phyloP scores from a whole-genome alignment of 2,113 vertebrate species.

The Carassius auratus region DNA sequence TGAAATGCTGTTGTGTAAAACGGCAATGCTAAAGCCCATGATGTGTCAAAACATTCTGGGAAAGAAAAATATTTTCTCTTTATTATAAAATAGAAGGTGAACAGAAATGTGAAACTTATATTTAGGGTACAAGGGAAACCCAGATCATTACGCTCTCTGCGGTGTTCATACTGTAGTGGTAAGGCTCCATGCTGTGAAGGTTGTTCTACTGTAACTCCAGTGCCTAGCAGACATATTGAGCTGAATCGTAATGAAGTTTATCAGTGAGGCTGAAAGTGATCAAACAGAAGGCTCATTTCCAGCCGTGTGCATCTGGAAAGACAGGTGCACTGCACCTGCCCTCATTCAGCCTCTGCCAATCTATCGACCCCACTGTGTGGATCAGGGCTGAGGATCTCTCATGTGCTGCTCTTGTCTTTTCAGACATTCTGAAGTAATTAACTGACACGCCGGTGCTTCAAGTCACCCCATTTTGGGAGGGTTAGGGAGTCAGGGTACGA shows the following conservation, averaged over 20 bases:
- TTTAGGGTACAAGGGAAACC: no score
- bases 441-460: slow-evolving; percentile 14
- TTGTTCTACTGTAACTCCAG: slow-evolving; percentile 30
- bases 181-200: neutral
- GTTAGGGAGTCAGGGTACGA: neutral
- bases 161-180: neutral
- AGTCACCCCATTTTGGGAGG: neutral
- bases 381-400: slow-evolving; percentile 59
- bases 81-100: neutral
- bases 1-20: neutral
- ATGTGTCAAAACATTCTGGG: neutral
- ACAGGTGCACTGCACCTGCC: slow-evolving; percentile 48
- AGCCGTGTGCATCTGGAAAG: slow-evolving; percentile 52
- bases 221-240: slow-evolving; percentile 21
- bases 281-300: slow-evolving; percentile 46
- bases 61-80: neutral
- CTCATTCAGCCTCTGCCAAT: slow-evolving; percentile 44
- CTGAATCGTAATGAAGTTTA: slow-evolving; percentile 49
- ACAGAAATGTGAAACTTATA: neutral
- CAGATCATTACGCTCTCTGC: neutral
- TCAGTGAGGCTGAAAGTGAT: slow-evolving; percentile 42
- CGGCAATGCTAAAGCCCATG: neutral
- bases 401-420: slow-evolving; percentile 36
- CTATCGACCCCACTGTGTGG: slow-evolving; percentile 47
- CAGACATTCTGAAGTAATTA: slow-evolving; percentile 38